Base-by-base conservation (phyloP, 2,797 vertebrate genomes). In the Gouania willdenowi region DNA sequence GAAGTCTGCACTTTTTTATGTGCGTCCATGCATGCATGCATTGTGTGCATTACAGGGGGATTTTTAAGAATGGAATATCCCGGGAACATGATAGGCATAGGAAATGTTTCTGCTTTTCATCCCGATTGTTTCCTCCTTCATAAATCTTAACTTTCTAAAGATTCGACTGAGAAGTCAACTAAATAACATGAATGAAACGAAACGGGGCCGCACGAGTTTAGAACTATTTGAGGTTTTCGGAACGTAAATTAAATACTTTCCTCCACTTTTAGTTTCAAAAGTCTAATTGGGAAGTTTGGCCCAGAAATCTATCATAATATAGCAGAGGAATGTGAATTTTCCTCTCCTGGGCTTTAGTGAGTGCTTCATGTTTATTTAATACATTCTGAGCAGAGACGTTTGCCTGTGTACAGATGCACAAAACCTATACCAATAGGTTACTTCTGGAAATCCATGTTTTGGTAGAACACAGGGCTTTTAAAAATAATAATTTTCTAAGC, bases 331-430 rank as follows among this genome's bases (percentile, higher is more conserved):
- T 77, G 71, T 10, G 33, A 68, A 53, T 49, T 64, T 37, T 56
- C 36, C 61, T 45, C 71, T 71, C 46, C 26, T 13, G 39, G 41
- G 51, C 48, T 61, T 72, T 63, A 44, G 39, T 27, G 66, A 54
- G 69, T 39, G 50, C 54, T 71, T 74, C 42, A 56, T 83, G 76
- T 77, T 80, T 80, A 77, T 79, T 77, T 76, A 75, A 76, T 71
- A 60, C 59, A 73, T 81, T 69, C 75, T 71, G 72, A 63, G 59
- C 44, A 23, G 21, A 8, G 21, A 23, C 21, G 21, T 23, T 23
- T 23, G 21, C 23, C 6, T 23, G 8, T 8, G 6, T 23, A 37
- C 45, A 34, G 49, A 54, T 27, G 57, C 32, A 33, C 41, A 42
- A 43, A 32, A 41, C 14, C 33, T 25, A 26, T 35, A 46, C 44